Evolutionary conservation across 2,113 vertebrate species (phyloP).

Genomic region (Zapornia atra): DNA sequence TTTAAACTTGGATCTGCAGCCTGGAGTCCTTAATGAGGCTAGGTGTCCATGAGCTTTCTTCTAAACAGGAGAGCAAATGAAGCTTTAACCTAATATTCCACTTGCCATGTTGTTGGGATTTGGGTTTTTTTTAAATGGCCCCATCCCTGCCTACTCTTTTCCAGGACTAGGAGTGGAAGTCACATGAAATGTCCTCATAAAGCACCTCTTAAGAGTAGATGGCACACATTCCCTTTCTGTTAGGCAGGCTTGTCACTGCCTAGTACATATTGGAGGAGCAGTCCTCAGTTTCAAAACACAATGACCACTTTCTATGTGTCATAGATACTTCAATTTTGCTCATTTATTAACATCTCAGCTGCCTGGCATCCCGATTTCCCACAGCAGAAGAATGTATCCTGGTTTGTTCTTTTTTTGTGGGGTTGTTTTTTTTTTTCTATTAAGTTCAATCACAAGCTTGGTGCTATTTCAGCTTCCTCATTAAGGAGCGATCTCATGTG

Average conservation of each 20-base stretch:
- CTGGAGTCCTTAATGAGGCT: neutral
- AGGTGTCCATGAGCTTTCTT: neutral
- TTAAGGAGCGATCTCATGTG: fast-evolving
- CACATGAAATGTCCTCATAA: neutral
- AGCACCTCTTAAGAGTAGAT: neutral
- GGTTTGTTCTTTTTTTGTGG: neutral
- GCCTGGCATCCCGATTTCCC: neutral
- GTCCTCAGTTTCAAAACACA: neutral
- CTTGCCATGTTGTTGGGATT: neutral
- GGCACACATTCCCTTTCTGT: neutral
- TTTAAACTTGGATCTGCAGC: neutral
- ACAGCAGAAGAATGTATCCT: neutral
- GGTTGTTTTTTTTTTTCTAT: neutral
- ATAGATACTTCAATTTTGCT: neutral
- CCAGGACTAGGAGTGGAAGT: neutral
- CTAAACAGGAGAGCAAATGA: neutral
- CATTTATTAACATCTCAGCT: neutral
- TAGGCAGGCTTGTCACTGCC: neutral
- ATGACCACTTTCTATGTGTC: too few relatives aligned
- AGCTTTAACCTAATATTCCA: neutral
- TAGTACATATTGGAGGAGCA: fast-evolving
- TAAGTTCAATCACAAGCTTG: neutral
- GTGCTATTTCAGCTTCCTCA: neutral
- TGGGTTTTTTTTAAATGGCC: too few relatives aligned
- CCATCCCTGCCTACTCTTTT: fast-evolving